These are phyloP conservation scores for Cottus gobio DNA, from an alignment of 2,113 vertebrate species.

Conservation along the genomic window DNA sequence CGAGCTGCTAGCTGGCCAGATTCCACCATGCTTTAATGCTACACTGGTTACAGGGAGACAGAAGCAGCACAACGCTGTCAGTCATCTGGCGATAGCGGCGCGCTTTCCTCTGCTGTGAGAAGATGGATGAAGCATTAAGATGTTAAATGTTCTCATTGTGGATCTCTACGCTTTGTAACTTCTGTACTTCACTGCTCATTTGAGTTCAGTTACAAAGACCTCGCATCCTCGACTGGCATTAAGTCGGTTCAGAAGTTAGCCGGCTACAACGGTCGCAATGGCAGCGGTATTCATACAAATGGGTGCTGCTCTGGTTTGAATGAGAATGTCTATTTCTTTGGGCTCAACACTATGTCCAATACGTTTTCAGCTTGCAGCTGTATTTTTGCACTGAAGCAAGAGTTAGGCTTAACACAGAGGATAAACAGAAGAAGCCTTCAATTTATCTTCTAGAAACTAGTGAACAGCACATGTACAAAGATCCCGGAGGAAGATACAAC, in stretches of 20 bases:
- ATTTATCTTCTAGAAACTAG: slow-evolving; percentile 25
- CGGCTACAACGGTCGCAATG: too few relatives aligned
- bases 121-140: too few relatives aligned
- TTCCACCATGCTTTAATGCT: too few relatives aligned
- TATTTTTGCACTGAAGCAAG: slow-evolving; percentile 11
- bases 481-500: slow-evolving; percentile 23
- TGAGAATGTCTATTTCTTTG: background rate
- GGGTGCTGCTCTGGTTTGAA: background rate
- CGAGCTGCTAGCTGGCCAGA: too few relatives aligned
- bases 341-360: background rate
- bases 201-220: too few relatives aligned
- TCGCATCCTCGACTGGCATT: background rate
- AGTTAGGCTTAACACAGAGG: slow-evolving; percentile 14
- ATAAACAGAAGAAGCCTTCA: slow-evolving; percentile 20
- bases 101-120: too few relatives aligned
- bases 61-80: too few relatives aligned
- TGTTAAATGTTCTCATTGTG: too few relatives aligned
- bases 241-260: background rate
- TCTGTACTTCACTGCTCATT: too few relatives aligned
- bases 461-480: slow-evolving; percentile 34
- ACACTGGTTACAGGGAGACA: too few relatives aligned
- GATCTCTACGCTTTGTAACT: too few relatives aligned
- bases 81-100: too few relatives aligned
- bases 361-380: background rate
- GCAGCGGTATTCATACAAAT: background rate